Evolutionary conservation across 1,140 invertebrate species (phyloP), one percentile per base, ranked within the genome.

Genomic region (Listronotus oregonensis): DNA sequence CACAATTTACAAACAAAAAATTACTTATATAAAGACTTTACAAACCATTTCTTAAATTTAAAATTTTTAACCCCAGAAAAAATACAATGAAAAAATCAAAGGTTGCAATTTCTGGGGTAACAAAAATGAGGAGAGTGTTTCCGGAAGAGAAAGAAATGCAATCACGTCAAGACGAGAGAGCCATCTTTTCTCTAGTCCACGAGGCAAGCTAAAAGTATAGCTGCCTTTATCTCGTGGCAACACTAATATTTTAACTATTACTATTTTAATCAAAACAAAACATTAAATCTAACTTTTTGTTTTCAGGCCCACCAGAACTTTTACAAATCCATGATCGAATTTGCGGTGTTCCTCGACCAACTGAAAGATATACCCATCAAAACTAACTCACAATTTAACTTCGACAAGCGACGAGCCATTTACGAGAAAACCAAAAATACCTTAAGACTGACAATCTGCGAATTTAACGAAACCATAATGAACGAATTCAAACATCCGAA

Each of bases 401-500:
- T 32, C 2, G 54, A 49, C 1, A 61, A 50, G 40, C 43, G 70
- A 34, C 34, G 52, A 27, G 8, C 21, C 12, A 68, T 71, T 14
- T 64, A 51, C 56, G 18, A 64, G 10, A 50, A 56, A 7, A 63
- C 59, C 27, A 59, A 68, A 61, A 40, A 31, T 10, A 47, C 34
- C 15, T 51, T 71, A 39, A 64, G 39, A 44, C 57, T 50, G 34
- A 34, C 65, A 11, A 68, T 71, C n/a, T 71, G 70, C 46, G 70
- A 68, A 46, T 68, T 64, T 11, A 64, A 68, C 39, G 60, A 66
- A 21, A 64, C 54, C 21, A 44, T 71, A 17, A 39, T 31, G 39
- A 40, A 42, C 8, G 40, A 67, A 11, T 42, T 8, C 10, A 56
- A 43, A 6, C 10, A 27, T 10, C 15, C 54, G 32, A 31, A 65